Evolutionary conservation across 1,140 invertebrate species (phyloP).

Genomic region (Musca vetustissima): DNA sequence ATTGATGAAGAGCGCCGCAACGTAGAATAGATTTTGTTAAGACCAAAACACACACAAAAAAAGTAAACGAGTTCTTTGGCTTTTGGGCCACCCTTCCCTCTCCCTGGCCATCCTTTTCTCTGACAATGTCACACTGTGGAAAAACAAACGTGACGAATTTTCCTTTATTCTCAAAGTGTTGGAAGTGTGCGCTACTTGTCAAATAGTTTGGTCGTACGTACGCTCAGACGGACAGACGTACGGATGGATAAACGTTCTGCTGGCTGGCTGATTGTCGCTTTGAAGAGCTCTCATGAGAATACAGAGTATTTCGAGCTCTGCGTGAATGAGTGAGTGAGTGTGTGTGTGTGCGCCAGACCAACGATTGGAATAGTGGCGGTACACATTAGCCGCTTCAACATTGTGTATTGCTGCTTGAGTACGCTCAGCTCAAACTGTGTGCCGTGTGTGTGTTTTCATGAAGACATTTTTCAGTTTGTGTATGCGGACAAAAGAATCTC

Average conservation of each 20-base stretch:
- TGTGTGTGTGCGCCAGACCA: not conserved
- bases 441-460: constrained; percentile 9
- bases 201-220: constrained; percentile 4
- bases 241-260: constrained; percentile 3
- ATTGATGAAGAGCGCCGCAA: not conserved
- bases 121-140: not conserved
- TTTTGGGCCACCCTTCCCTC: not conserved
- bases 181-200: constrained; percentile 15
- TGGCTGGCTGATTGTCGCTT: no score
- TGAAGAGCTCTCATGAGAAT: no score
- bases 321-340: not conserved
- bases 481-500: constrained; percentile 36
- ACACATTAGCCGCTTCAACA: not conserved
- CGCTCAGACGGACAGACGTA: constrained; percentile 1
- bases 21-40: not conserved
- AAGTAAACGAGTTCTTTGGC: constrained; percentile 7
- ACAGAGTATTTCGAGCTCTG: no score
- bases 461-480: constrained; percentile 28
- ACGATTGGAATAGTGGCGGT: not conserved
- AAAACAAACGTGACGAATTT: constrained; percentile 24
- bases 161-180: constrained; percentile 18
- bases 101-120: constrained; percentile 2
- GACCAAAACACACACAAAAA: no score
- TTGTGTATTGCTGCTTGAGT: constrained; percentile 2
- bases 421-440: constrained; percentile 4